Base-by-base conservation (phyloP, 2,113 vertebrate genomes). In the Dromaius novaehollandiae region DNA sequence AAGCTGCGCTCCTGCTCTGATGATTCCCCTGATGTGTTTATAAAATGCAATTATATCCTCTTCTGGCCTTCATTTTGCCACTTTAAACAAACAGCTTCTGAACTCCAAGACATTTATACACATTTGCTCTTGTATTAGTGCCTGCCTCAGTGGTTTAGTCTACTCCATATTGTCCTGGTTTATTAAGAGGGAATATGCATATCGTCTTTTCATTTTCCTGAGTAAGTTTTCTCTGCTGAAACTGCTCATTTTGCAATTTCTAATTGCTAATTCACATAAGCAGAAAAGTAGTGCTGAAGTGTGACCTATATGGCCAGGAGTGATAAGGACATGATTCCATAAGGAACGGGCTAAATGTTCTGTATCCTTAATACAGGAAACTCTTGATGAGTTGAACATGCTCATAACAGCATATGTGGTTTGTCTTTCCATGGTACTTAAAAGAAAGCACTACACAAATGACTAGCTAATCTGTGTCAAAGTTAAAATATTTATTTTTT, bases 401-500 rank as follows among this genome's bases (percentile, higher is more conserved):
- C 44, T n/a, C 25, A 26, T 48, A 51, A 34, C 8, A 71, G 69
- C 69, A 10, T 22, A 17, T 24, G 46, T 71, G 22, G 46, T 48
- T 46, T 61, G 44, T 24, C 36, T 26, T 53, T n/a, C 38, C 36
- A 16, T 46, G 63, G 38, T 18, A 25, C 40, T 56, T 64, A 61
- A 46, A 71, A 51, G 32, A 30, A 46, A 13, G 30, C 65, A 50
- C 19, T 78, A 14, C 19, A 26, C 26, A 71, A 66, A 78, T 83
- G 58, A 77, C 28, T 65, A 88, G 78, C 36, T 83, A 64, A 36
- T 50, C 38, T 42, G 40, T 30, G 11, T 25, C 48, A 34, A 76
- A 92, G 71, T 65, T 82, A 77, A 92, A 92, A 92, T 92, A 88
- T 88, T 92, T 86, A 82, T 42, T 66, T 78, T 70, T 44, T 55